phyloP scores from a whole-genome alignment of 2,113 vertebrate species.

The Vimba vimba region DNA sequence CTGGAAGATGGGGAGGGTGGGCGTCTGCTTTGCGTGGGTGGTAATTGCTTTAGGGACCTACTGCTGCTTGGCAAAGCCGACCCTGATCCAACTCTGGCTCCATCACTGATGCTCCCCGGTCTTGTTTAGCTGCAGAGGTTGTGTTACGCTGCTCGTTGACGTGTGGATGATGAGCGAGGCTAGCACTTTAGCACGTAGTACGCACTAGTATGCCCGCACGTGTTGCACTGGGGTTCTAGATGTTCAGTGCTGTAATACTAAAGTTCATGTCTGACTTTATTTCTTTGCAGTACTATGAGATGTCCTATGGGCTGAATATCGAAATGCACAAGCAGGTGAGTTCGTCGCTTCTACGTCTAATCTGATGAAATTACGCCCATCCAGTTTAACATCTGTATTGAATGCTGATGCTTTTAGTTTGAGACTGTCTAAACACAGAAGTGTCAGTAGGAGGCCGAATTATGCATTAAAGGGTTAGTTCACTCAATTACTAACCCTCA shows the following conservation, averaged over 20 bases:
- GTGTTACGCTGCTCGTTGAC: background rate
- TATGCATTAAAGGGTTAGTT: background rate
- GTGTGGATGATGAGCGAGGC: slow-evolving; percentile 9
- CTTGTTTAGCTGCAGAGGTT: slow-evolving; percentile 16
- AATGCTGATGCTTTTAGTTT: background rate
- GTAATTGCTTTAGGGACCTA: slow-evolving; percentile 79
- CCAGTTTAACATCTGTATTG: background rate
- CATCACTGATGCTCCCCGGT: slow-evolving; percentile 26
- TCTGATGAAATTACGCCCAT: background rate
- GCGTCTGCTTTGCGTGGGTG: slow-evolving; percentile 47
- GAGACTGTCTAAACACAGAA: background rate
- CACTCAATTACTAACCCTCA: too few species aligned
- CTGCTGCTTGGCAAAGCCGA: slow-evolving; percentile 60
- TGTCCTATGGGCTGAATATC: slow-evolving; percentile 89
- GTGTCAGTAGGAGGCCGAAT: background rate
- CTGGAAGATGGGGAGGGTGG: slow-evolving; percentile 36
- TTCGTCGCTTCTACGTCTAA: background rate
- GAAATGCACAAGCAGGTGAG: slow-evolving; percentile 87
- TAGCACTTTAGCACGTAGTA: background rate
- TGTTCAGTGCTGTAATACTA: background rate
- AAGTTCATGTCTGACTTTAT: background rate
- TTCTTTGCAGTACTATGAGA: slow-evolving; percentile 82
- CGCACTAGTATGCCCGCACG: background rate
- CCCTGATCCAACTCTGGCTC: slow-evolving; percentile 1
- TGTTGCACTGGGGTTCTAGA: background rate